These are phyloP conservation scores for Peromyscus melanophrys DNA, from an alignment of 2,797 vertebrate genomes.

Conservation along the genomic window DNA sequence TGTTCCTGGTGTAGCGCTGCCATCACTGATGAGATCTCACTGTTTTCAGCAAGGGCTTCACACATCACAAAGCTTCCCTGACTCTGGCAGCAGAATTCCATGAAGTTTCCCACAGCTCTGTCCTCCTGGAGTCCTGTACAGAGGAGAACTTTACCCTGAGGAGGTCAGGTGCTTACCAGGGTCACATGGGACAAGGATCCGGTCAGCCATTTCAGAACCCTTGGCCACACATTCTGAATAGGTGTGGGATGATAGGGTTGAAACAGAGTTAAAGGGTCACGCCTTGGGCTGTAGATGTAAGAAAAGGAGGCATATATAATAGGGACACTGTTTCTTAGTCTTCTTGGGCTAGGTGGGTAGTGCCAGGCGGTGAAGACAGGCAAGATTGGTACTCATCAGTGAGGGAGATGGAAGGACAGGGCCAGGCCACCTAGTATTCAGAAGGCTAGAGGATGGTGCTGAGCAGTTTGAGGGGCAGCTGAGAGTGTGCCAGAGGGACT, in stretches of 20 bases:
- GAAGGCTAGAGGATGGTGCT: not conserved
- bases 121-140: not conserved
- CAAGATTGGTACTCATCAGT: not conserved
- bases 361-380: not conserved
- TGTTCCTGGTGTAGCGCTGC: not conserved
- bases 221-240: not conserved
- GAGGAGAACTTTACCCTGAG: not conserved
- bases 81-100: not conserved
- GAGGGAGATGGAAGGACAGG: not conserved
- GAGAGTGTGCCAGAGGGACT: not conserved
- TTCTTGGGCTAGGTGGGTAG: not conserved
- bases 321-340: not conserved
- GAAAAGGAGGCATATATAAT: slow-evolving; percentile 14
- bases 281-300: not conserved
- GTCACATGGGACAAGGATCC: not conserved
- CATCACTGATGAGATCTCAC: not conserved
- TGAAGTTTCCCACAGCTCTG: too few relatives aligned
- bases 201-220: not conserved
- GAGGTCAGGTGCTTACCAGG: not conserved
- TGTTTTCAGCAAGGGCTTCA: not conserved
- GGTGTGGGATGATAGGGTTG: not conserved
- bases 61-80: not conserved
- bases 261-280: slow-evolving; percentile 36
- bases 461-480: not conserved
- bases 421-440: not conserved